Evolutionary conservation across 2,113 vertebrate genomes (phyloP).

Genomic region (Xiphophorus couchianus): DNA sequence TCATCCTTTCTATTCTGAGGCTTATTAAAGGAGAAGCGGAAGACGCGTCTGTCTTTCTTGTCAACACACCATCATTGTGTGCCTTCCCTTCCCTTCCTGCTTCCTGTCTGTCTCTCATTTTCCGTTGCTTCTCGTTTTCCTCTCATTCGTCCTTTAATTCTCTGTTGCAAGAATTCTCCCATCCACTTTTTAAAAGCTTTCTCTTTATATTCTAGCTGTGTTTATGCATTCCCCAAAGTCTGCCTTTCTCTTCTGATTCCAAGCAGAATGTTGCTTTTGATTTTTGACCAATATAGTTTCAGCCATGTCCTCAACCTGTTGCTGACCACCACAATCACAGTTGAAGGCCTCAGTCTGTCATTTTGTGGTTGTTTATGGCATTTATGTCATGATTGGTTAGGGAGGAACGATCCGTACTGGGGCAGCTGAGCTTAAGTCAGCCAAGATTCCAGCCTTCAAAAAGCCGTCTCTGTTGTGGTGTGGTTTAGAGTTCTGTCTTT

Average conservation of each 20-base stretch:
- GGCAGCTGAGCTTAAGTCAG: constrained; percentile 43
- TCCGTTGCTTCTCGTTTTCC: constrained; percentile 1
- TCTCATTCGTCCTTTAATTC: constrained; percentile 44
- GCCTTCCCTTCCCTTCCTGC: constrained; percentile 34
- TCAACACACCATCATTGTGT: constrained; percentile 53
- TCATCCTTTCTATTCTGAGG: constrained; percentile 17
- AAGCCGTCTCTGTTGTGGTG: constrained; percentile 25
- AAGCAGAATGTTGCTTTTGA: constrained; percentile 52
- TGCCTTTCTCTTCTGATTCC: constrained; percentile 17
- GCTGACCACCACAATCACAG: constrained; percentile 48
- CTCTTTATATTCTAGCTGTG: constrained; percentile 29
- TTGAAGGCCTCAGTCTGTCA: constrained; percentile 36
- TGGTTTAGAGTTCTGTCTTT: constrained; percentile 50
- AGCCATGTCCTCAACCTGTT: constrained; percentile 53
- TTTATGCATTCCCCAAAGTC: constrained; percentile 36
- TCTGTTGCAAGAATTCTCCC: constrained; percentile 24
- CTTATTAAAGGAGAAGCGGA: constrained; percentile 35
- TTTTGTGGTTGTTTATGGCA: constrained; percentile 63
- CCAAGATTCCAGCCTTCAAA: constrained; percentile 51
- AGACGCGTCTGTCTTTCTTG: constrained; percentile 50
- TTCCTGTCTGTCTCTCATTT: constrained; percentile 25
- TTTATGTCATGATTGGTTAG: constrained; percentile 51
- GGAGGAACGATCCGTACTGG: constrained; percentile 49
- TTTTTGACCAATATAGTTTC: constrained; percentile 49
- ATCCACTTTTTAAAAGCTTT: constrained; percentile 23